Evolutionary conservation across 2,797 vertebrate genomes (phyloP).

Genomic region (Sebastes cheni): DNA sequence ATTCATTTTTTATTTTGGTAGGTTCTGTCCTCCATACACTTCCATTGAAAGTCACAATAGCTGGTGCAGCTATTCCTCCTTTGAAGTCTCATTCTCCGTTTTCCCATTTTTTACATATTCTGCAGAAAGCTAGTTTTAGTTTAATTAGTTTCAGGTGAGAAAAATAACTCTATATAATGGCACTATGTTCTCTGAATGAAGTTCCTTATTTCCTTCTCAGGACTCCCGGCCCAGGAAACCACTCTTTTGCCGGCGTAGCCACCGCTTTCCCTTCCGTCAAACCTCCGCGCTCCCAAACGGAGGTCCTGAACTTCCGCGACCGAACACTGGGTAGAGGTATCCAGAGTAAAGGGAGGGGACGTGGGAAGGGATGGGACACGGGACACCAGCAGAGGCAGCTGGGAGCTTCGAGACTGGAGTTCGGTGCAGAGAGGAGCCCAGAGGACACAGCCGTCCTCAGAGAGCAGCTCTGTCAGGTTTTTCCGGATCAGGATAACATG

Average conservation of each 20-base stretch:
- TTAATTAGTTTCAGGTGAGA: background rate
- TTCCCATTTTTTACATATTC: too few species aligned
- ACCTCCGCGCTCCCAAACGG: conserved; percentile 60
- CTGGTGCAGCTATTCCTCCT: too few species aligned
- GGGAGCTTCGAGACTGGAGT: background rate
- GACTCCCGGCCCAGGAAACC: conserved; percentile 62
- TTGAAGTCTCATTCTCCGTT: too few species aligned
- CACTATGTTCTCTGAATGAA: background rate
- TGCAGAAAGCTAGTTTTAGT: too few species aligned
- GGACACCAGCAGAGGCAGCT: conserved; percentile 1
- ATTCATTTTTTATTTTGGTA: too few species aligned
- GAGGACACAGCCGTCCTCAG: conserved; percentile 80
- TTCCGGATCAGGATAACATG: conserved; percentile 83
- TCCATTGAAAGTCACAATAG: too few species aligned
- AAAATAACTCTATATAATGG: background rate
- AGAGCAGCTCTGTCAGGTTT: conserved; percentile 82
- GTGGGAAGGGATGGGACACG: background rate
- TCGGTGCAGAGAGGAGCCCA: conserved; percentile 33
- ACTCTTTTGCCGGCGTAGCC: conserved; percentile 69
- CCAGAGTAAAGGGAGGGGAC: conserved; percentile 5
- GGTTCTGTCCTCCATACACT: too few species aligned
- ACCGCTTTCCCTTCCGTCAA: conserved; percentile 22
- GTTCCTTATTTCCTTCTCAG: conserved; percentile 39
- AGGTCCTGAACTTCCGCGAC: conserved; percentile 73
- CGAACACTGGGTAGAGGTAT: conserved; percentile 33